Evolutionary conservation across 2,888 invertebrate species (phyloP).

Genomic region (Lepidochrysops patricia): DNA sequence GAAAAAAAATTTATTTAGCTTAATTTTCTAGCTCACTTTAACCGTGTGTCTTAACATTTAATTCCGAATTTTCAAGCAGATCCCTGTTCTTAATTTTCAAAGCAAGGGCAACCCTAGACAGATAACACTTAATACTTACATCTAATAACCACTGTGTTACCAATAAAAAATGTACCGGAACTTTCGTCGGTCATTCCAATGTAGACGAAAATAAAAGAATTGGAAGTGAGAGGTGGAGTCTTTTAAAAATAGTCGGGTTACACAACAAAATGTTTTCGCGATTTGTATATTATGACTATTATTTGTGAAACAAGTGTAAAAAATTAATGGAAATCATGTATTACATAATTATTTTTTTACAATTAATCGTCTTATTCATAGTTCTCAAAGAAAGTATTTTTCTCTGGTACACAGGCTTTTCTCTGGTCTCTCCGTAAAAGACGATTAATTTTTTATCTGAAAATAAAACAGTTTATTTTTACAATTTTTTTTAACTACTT

Average conservation of each 20-base stretch:
- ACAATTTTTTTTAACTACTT: background rate
- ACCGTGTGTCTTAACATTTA: too few relatives aligned
- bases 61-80: background rate
- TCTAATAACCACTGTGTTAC: background rate
- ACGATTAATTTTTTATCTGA: too few relatives aligned
- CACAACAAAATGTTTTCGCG: constrained; percentile 6
- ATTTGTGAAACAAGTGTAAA: background rate
- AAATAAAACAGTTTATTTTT: too few relatives aligned
- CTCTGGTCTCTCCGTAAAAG: too few relatives aligned
- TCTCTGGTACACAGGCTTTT: too few relatives aligned
- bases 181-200: constrained; percentile 5
- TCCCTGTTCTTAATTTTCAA: background rate
- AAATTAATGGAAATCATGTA: background rate
- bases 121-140: background rate
- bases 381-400: too few relatives aligned
- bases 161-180: constrained; percentile 12
- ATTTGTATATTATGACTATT: constrained; percentile 5
- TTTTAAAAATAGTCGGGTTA: constrained; percentile 12
- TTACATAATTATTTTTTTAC: too few relatives aligned
- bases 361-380: too few relatives aligned
- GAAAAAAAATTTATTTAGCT: too few relatives aligned
- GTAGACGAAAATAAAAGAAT: constrained; percentile 11
- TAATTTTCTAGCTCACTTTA: too few relatives aligned
- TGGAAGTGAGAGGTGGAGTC: constrained; percentile 14
- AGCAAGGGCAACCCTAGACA: background rate